Conservation (phyloP, 2,888 invertebrate genomes). For the Stenolophus ochropezus region DNA sequence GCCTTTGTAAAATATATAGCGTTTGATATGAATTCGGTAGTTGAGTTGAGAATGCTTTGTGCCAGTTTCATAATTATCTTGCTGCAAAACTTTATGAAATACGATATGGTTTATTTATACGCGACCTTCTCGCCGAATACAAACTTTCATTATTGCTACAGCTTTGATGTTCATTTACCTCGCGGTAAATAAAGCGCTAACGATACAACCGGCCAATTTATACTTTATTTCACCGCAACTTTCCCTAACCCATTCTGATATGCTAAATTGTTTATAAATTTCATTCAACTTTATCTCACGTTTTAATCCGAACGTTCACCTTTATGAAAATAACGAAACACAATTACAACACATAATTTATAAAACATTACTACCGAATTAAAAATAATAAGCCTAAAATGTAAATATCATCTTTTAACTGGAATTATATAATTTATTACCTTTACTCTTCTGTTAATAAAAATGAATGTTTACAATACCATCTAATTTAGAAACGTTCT, state of each 20-base stretch:
- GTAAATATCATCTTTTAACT: no score
- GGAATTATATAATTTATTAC: no score
- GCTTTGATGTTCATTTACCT: background rate
- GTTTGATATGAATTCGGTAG: conserved; percentile 41
- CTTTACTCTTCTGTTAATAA: no score
- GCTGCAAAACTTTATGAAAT: conserved; percentile 24
- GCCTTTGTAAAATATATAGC: conserved; percentile 45
- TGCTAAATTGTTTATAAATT: background rate
- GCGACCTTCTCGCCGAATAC: conserved; percentile 4
- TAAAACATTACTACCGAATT: no score
- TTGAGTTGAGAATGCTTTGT: conserved; percentile 6
- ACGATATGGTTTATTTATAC: conserved; percentile 21
- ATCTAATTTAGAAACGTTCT: no score
- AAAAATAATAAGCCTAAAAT: no score
- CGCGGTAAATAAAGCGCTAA: background rate
- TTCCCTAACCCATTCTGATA: background rate
- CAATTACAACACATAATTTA: no score
- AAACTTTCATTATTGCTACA: conserved; percentile 12
- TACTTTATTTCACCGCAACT: background rate
- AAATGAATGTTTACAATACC: no score
- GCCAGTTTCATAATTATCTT: conserved; percentile 28
- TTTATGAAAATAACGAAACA: no score
- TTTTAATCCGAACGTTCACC: no score
- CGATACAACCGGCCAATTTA: background rate
- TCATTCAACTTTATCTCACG: no score